These are phyloP conservation scores for Chelonia mydas DNA, from an alignment of 2,797 vertebrate species.

Conservation along the genomic window DNA sequence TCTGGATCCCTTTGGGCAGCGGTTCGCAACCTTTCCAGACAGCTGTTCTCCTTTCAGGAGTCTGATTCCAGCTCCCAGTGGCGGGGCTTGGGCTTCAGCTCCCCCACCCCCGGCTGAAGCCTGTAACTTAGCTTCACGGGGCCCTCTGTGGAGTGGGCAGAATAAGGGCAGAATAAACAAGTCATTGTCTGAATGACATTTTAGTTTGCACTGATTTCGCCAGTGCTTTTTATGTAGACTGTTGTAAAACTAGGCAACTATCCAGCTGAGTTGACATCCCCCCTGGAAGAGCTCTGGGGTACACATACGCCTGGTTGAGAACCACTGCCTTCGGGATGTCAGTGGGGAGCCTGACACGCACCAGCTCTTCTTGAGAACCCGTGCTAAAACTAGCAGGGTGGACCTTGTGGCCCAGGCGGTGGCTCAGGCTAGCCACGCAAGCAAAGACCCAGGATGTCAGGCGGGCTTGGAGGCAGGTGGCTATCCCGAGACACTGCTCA, in stretches of 20 bases:
- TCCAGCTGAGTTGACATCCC: background rate
- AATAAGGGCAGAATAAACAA: too few species aligned
- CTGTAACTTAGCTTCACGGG: background rate
- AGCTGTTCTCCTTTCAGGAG: background rate
- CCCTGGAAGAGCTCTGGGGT: background rate
- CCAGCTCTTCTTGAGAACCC: background rate
- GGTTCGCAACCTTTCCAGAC: background rate
- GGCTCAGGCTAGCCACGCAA: background rate
- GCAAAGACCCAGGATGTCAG: background rate
- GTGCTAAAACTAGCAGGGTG: background rate
- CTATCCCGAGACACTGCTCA: background rate
- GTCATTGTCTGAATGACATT: too few species aligned
- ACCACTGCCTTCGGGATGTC: background rate
- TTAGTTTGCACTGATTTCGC: too few species aligned
- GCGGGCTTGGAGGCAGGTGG: background rate
- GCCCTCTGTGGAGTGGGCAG: too few species aligned
- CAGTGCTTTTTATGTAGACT: background rate
- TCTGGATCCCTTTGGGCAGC: background rate
- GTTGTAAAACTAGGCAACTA: background rate
- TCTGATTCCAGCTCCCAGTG: background rate
- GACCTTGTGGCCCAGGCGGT: fast-evolving
- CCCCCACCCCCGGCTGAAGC: background rate
- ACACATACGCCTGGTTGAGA: background rate
- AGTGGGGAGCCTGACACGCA: background rate
- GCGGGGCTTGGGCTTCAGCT: background rate